These are phyloP conservation scores for Cheumatopsyche charites DNA, from an alignment of 1,140 invertebrate species.

Conservation along the genomic window DNA sequence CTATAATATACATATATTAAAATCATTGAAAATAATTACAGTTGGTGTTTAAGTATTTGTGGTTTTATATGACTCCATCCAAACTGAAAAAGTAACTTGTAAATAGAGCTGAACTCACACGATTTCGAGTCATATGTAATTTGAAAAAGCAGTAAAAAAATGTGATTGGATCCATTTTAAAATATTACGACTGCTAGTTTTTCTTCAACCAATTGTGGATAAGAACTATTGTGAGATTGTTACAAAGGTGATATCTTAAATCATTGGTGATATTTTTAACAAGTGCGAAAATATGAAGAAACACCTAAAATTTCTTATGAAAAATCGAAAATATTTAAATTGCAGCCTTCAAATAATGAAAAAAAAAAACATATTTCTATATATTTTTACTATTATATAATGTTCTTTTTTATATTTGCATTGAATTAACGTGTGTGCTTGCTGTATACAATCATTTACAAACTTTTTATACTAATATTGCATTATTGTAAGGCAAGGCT, in stretches of 20 bases:
- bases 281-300: not conserved
- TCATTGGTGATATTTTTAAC: not conserved
- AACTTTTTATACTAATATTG: conserved; percentile 46
- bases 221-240: not conserved
- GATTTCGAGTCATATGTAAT: too few species aligned
- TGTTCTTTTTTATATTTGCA: not conserved
- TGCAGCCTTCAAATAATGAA: too few species aligned
- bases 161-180: too few species aligned
- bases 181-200: not conserved
- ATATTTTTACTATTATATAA: not conserved
- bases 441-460: not conserved
- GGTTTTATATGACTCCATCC: too few species aligned
- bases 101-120: too few species aligned
- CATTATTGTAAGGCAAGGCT: conserved; percentile 48
- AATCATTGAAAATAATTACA: not conserved
- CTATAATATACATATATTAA: not conserved
- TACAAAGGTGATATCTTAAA: not conserved
- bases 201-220: not conserved
- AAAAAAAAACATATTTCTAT: too few species aligned
- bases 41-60: not conserved
- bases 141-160: too few species aligned
- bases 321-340: not conserved
- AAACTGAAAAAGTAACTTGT: too few species aligned
- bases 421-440: not conserved
- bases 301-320: not conserved